Evolutionary conservation across 2,797 vertebrate species (phyloP).

Genomic region (Cossypha caffra): DNA sequence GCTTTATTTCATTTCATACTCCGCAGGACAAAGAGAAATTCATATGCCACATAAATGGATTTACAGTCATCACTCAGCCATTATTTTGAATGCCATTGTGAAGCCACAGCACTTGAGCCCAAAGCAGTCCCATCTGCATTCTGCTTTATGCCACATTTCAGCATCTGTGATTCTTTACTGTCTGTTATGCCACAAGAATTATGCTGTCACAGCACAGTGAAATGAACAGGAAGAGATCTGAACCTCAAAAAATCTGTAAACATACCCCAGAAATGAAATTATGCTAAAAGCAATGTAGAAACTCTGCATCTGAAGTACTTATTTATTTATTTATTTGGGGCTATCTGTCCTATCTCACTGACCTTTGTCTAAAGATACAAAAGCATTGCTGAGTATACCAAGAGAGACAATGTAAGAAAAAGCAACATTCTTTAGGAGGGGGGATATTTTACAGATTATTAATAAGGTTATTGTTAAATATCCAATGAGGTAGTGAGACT

Average conservation of each 20-base stretch:
- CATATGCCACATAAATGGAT: background rate
- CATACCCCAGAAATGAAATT: background rate
- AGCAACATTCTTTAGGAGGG: background rate
- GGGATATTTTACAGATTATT: background rate
- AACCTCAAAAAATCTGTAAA: background rate
- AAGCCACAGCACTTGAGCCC: background rate
- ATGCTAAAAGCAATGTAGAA: background rate
- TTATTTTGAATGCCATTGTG: background rate
- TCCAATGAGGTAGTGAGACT: background rate
- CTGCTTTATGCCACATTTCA: background rate
- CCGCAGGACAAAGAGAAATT: background rate
- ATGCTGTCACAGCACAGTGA: background rate
- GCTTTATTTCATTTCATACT: background rate
- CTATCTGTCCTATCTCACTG: background rate
- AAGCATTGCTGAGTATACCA: background rate
- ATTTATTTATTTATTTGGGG: background rate
- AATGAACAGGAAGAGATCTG: background rate
- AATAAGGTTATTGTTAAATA: background rate
- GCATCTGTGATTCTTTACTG: background rate
- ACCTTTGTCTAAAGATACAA: background rate
- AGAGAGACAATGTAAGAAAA: background rate
- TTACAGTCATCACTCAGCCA: background rate
- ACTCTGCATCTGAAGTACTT: background rate
- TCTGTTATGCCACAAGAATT: background rate
- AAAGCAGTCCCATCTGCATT: background rate